Conservation (phyloP, 2,113 vertebrate species). For the Scomber colias region DNA sequence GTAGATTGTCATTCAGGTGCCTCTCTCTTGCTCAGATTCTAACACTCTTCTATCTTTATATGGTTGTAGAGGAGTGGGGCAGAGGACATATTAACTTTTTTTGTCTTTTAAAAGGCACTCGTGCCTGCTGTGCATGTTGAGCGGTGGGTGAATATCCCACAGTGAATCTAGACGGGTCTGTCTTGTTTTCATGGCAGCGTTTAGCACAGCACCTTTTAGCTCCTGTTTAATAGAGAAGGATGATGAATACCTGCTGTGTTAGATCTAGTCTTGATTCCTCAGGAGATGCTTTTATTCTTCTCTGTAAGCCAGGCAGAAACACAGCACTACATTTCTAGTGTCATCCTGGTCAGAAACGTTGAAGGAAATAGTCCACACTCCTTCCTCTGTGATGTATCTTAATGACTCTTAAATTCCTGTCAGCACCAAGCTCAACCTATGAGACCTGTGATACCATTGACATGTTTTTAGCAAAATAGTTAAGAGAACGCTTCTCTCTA, state of each 20-base stretch:
- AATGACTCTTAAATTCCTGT: neutral
- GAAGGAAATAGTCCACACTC: too few relatives aligned
- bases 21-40: slow-evolving; percentile 12
- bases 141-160: slow-evolving; percentile 7
- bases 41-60: slow-evolving; percentile 43
- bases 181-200: slow-evolving; percentile 55
- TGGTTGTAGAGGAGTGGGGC: slow-evolving; percentile 22
- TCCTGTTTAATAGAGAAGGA: slow-evolving; percentile 55
- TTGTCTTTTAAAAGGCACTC: slow-evolving; percentile 40
- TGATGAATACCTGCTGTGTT: slow-evolving; percentile 35
- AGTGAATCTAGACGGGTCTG: slow-evolving; percentile 61
- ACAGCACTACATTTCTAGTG: neutral
- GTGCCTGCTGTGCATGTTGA: slow-evolving; percentile 54
- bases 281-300: slow-evolving; percentile 42
- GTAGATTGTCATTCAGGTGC: slow-evolving; percentile 36
- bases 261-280: slow-evolving; percentile 61
- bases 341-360: neutral
- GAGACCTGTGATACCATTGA: neutral
- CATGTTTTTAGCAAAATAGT: neutral
- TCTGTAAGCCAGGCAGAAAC: neutral
- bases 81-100: slow-evolving; percentile 46
- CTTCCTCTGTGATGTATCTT: neutral
- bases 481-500: neutral
- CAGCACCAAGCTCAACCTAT: neutral
- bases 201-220: slow-evolving; percentile 60